Evolutionary conservation across 2,113 vertebrate genomes (phyloP), one percentile per base, ranked within the genome.

Genomic region (Microcebus murinus): DNA sequence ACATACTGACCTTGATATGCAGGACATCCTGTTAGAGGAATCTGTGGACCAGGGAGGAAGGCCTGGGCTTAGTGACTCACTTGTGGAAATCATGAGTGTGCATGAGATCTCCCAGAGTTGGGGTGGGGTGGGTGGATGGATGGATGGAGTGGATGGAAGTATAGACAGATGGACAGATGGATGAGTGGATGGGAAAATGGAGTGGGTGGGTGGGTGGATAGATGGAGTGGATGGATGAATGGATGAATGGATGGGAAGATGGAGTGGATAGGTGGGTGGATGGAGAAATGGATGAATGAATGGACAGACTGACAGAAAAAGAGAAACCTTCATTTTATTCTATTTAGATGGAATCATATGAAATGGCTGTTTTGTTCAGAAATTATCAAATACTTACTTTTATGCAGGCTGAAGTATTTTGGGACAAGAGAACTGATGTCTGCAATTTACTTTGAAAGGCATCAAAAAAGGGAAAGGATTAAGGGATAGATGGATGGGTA

Each of bases 261-360:
- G n/a, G 20, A 74, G 42, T 29, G 29, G 34, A 34, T 59, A 21
- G 4, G 15, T 48, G 55, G 45, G 3, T 21, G 36, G 61, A 12
- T 42, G 34, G 4, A 20, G 14, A 10, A 71, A 14, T 63, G 57
- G 71, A 42, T 55, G 45, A n/a, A 18, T 63, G 29, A 63, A 63
- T 36, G 34, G 13, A 6, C 6, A 52, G 65, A 79, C 9, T 70
- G 52, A 59, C 4, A 50, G 71, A 74, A 81, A 36, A 36, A 73
- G 34, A 91, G 57, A 95, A 95, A 84, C 83, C 57, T 83, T 42
- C 70, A 57, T 50, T 89, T 57, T 68, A 42, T 61, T 95, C 57
- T 84, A 7, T 50, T 90, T 92, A 61, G 71, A 63, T 27, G 21
- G 63, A 92, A 31, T 81, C 52, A n/a, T 27, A 29, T 76, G n/a